Percentiles rank a stretch among this genome's conserved stretches.
phyloP scores from a whole-genome alignment of 2,888 invertebrate species.

The Lottia gigantea region DNA sequence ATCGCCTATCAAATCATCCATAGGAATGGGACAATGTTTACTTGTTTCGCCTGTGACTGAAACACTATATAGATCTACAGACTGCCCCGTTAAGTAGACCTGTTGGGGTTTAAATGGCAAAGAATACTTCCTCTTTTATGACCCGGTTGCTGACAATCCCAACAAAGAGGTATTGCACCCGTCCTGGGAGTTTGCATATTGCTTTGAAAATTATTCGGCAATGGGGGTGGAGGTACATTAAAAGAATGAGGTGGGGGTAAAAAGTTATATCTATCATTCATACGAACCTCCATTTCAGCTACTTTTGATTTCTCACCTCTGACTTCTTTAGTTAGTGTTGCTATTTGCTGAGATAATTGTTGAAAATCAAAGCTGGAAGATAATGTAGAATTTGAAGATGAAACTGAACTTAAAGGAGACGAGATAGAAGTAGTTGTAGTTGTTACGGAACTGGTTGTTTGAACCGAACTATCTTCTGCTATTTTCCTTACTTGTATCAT shows the following conservation, averaged over 20 bases:
- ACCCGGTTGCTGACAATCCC: neutral
- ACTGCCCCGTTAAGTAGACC: conserved; percentile 2
- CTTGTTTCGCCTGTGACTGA: neutral
- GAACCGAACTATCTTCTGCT: too few species aligned
- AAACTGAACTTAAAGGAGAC: neutral
- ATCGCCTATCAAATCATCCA: neutral
- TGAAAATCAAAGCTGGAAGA: neutral
- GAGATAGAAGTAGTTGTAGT: neutral
- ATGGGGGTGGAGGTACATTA: too few species aligned
- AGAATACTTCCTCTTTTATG: neutral
- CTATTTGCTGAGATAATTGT: neutral
- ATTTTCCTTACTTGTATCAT: too few species aligned
- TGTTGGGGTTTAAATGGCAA: neutral
- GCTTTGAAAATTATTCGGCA: too few species aligned
- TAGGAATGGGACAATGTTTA: conserved; percentile 3
- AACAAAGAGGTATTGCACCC: neutral
- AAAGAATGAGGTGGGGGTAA: too few species aligned
- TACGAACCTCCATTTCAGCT: neutral
- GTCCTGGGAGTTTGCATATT: neutral
- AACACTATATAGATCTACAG: neutral
- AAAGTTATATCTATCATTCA: too few species aligned
- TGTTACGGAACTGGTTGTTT: too few species aligned
- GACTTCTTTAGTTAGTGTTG: neutral
- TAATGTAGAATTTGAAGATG: neutral
- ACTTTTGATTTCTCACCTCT: neutral